A percentile compares a stretch with the other conserved stretches of the same genome.
These are phyloP conservation scores for Gymnoscopelus microlampas DNA, from an alignment of 2,797 vertebrate genomes.

Conservation along the genomic window DNA sequence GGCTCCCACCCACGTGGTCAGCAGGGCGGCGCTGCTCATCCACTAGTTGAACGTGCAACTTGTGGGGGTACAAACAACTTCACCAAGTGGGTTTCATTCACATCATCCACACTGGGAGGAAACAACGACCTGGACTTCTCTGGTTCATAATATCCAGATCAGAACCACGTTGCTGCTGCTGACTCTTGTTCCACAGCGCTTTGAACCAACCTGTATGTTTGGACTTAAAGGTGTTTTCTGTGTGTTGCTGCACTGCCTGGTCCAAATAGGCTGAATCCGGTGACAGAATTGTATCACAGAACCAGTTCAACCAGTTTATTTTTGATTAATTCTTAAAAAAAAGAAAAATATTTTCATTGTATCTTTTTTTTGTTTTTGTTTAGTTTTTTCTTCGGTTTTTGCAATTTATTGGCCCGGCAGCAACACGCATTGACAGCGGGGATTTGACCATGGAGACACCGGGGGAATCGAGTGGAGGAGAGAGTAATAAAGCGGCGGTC, in stretches of 20 bases:
- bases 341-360: no score
- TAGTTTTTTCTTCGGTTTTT: no score
- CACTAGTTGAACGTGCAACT: constrained; percentile 59
- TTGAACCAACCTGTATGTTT: no score
- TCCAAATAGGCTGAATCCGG: no score
- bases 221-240: no score
- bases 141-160: constrained; percentile 43
- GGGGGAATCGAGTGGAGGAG: constrained; percentile 53
- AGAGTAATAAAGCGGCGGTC: constrained; percentile 55
- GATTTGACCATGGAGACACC: constrained; percentile 72
- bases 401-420: no score
- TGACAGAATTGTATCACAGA: no score
- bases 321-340: no score
- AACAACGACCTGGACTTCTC: constrained; percentile 50
- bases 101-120: constrained; percentile 39
- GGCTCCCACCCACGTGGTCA: constrained; percentile 73
- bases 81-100: constrained; percentile 36
- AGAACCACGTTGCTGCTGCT: constrained; percentile 43
- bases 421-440: constrained; percentile 12
- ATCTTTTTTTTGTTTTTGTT: no score
- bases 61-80: constrained; percentile 70
- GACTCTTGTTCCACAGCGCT: constrained; percentile 45
- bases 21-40: constrained; percentile 71
- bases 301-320: no score
- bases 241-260: no score